Percentiles rank a stretch among this genome's conserved stretches.
Conservation (phyloP, 2,797 vertebrate species). For the Neosilurus hyrtlii region DNA sequence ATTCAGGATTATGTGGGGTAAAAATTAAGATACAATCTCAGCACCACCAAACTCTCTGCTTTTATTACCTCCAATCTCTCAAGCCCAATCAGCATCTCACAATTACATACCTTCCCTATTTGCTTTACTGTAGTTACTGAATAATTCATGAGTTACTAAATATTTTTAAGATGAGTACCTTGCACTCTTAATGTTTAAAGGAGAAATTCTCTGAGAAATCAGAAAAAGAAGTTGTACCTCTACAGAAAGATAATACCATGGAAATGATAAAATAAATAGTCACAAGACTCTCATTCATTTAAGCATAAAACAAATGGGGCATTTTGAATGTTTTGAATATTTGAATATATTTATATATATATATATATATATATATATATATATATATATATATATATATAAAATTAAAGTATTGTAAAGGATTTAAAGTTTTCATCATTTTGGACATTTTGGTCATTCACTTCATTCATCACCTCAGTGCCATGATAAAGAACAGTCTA, state of each 20-base stretch:
- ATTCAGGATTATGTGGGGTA: constrained; percentile 37
- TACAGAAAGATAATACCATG: too few relatives aligned
- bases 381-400: too few relatives aligned
- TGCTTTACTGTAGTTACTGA: not conserved
- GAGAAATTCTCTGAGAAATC: too few relatives aligned
- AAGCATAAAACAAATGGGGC: too few relatives aligned
- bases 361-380: too few relatives aligned
- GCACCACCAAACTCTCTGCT: constrained; percentile 22
- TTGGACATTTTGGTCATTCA: not conserved
- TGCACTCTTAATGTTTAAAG: not conserved
- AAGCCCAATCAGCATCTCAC: not conserved
- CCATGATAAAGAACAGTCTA: not conserved
- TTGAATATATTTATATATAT: too few relatives aligned
- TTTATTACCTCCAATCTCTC: constrained; percentile 3
- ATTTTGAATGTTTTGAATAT: too few relatives aligned
- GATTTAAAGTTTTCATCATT: not conserved
- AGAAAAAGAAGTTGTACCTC: too few relatives aligned
- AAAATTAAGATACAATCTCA: constrained; percentile 40
- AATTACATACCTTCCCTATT: not conserved
- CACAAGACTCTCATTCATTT: too few relatives aligned
- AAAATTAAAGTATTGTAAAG: too few relatives aligned
- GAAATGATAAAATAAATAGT: too few relatives aligned
- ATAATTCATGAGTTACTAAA: constrained; percentile 8
- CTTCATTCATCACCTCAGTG: not conserved
- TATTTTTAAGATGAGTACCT: not conserved